A percentile compares a stretch with the other conserved stretches of the same genome.
Evolutionary conservation across 23 tunicate species (phyloP).

Genomic region (Pegea sp.): DNA sequence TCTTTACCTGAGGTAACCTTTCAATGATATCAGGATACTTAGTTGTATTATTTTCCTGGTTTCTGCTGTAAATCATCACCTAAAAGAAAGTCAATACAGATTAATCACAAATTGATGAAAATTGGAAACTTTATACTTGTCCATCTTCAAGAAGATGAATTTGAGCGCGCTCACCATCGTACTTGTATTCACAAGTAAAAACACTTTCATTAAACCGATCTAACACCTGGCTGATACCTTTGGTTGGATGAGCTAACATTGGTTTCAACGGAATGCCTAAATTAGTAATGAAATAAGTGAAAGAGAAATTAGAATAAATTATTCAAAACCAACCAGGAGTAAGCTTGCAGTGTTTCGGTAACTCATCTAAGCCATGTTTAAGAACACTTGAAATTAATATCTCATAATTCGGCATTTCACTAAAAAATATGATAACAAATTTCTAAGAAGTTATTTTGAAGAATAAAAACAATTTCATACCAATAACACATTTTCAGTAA

Average conservation of each 20-base stretch:
- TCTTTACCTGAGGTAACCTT: constrained; percentile 43
- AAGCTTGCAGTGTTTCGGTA: constrained; percentile 67
- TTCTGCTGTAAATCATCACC: constrained; percentile 75
- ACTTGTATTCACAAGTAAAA: constrained; percentile 93
- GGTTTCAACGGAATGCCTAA: constrained; percentile 81
- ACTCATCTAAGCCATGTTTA: constrained; percentile 54
- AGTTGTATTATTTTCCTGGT: constrained; percentile 90
- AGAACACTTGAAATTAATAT: constrained; percentile 26
- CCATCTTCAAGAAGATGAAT: constrained; percentile 74
- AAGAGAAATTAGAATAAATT: neutral
- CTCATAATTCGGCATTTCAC: constrained; percentile 96
- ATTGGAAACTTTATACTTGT: no score
- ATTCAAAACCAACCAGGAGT: constrained; percentile 47
- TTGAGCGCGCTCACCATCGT: constrained; percentile 98
- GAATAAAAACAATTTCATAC: constrained; percentile 5
- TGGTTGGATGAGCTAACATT: constrained; percentile 98
- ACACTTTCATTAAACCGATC: constrained; percentile 57
- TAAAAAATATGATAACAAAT: constrained; percentile 1
- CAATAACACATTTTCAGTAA: constrained; percentile 62
- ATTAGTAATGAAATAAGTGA: neutral
- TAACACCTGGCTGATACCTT: constrained; percentile 77
- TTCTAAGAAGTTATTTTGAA: neutral
- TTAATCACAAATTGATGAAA: no score
- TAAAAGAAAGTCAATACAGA: no score
- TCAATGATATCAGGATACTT: constrained; percentile 94